These are phyloP conservation scores for Aphidius colemani DNA, from an alignment of 2,888 invertebrate species.

Conservation along the genomic window DNA sequence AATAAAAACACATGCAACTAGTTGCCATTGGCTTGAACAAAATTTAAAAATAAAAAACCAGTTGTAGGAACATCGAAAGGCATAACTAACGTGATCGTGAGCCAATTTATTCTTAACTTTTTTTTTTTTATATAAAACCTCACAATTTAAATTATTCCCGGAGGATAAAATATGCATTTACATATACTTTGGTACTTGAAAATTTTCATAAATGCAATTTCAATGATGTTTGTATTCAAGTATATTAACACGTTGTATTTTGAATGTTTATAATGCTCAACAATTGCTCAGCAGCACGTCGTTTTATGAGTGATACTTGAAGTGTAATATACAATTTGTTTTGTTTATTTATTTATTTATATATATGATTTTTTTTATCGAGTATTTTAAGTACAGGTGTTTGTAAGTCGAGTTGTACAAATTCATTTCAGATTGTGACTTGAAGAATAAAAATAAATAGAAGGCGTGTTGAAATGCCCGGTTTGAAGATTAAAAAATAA, in stretches of 20 bases:
- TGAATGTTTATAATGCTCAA: constrained; percentile 18
- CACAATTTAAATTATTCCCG: no score
- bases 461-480: no score
- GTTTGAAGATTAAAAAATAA: no score
- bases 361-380: no score
- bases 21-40: not conserved
- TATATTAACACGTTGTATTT: constrained; percentile 29
- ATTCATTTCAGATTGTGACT: constrained; percentile 16
- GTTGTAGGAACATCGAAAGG: not conserved
- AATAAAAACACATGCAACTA: no score
- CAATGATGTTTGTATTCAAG: not conserved
- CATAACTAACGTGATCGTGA: not conserved
- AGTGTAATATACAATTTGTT: no score
- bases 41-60: not conserved
- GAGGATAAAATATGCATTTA: no score
- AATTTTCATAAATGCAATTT: not conserved
- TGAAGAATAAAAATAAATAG: not conserved
- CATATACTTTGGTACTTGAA: no score
- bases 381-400: constrained; percentile 20
- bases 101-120: not conserved
- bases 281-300: constrained; percentile 14
- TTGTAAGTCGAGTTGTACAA: constrained; percentile 12
- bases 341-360: no score
- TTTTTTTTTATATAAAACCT: no score
- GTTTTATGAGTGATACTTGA: constrained; percentile 1